Evolutionary conservation across 2,797 vertebrate species (phyloP).

Genomic region (Malurus splendens): DNA sequence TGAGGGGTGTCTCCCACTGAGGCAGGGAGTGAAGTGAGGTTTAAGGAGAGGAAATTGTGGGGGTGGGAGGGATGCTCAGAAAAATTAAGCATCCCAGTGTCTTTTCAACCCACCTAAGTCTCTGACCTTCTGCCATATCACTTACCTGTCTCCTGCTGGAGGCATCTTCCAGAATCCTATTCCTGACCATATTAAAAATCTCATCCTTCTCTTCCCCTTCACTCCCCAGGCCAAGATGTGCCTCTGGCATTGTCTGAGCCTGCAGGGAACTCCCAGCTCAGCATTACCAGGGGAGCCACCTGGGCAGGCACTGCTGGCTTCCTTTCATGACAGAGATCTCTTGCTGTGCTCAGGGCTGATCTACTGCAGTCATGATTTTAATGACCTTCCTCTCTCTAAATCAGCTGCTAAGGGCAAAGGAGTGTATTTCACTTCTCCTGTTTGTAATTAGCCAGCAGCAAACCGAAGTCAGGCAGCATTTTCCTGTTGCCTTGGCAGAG

Average conservation of each 20-base stretch:
- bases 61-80: background rate
- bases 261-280: background rate
- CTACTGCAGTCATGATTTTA: constrained; percentile 24
- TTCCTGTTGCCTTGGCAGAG: background rate
- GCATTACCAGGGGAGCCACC: background rate
- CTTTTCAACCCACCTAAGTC: background rate
- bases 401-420: constrained; percentile 12
- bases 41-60: background rate
- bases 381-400: constrained; percentile 27
- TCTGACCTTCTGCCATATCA: background rate
- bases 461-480: background rate
- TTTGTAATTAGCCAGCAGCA: background rate
- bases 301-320: background rate
- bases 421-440: background rate
- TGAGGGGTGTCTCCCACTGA: background rate
- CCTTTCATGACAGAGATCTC: background rate
- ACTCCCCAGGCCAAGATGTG: background rate
- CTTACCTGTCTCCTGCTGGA: background rate
- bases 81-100: background rate
- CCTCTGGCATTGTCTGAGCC: background rate
- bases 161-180: background rate
- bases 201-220: background rate
- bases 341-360: background rate
- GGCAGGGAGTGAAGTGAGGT: background rate
- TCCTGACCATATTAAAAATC: background rate